A percentile compares a stretch with the other conserved stretches of the same genome.
Conservation (phyloP, 2,888 invertebrate species). For the Dolichomitus sp. region DNA sequence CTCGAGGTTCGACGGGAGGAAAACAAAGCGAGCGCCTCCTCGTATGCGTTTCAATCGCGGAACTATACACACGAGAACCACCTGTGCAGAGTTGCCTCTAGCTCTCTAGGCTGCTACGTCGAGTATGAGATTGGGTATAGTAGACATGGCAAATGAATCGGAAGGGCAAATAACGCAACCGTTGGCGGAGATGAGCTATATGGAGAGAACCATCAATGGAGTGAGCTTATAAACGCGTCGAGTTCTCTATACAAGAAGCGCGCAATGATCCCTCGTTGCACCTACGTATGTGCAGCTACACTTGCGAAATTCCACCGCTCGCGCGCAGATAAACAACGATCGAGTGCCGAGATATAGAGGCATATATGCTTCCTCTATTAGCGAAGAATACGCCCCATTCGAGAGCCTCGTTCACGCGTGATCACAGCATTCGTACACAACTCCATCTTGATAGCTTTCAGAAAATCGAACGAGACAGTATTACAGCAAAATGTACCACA, state of each 20-base stretch:
- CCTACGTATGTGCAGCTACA: background rate
- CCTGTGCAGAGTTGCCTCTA: slow-evolving; percentile 39
- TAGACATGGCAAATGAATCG: slow-evolving; percentile 81
- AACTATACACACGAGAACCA: slow-evolving; percentile 46
- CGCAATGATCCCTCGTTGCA: slow-evolving; percentile 5
- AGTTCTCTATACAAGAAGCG: slow-evolving; percentile 16
- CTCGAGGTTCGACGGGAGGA: background rate
- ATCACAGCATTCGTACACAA: background rate
- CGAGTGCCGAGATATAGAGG: slow-evolving; percentile 12
- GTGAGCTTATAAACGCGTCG: slow-evolving; percentile 38
- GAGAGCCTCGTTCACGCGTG: background rate
- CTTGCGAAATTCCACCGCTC: slow-evolving; percentile 8
- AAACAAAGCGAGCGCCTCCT: slow-evolving; percentile 29
- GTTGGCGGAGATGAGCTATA: slow-evolving; percentile 9
- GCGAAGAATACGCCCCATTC: background rate
- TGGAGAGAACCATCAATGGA: background rate
- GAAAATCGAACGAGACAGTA: background rate
- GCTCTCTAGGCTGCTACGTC: slow-evolving; percentile 7
- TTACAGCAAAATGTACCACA: background rate
- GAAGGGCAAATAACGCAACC: slow-evolving; percentile 78
- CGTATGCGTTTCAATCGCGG: slow-evolving; percentile 49
- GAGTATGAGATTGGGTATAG: slow-evolving; percentile 63
- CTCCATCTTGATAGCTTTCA: background rate
- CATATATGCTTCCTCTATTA: background rate
- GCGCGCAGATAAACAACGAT: slow-evolving; percentile 28